Evolutionary conservation across 2,113 vertebrate genomes (phyloP), one percentile per base, ranked within the genome.

Genomic region (Pseudorhombus dupliciocellatus): DNA sequence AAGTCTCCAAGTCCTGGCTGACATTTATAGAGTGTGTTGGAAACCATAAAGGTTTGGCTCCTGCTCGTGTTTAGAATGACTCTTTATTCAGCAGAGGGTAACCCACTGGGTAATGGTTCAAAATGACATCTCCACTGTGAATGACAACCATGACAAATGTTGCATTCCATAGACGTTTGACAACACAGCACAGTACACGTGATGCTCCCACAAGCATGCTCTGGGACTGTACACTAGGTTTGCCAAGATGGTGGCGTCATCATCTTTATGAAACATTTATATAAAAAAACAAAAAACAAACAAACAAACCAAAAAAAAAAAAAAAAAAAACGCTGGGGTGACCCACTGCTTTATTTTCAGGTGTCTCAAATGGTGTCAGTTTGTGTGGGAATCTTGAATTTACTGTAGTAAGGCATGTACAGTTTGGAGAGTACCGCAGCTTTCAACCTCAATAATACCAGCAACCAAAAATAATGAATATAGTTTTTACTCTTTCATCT

Each of bases 141-240:
- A 79, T 88, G 81, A 87, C 86, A 74, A 86, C 80, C 66, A 81
- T 89, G 82, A 91, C 87, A 83, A 83, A 90, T 86, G 86, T 88
- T 86, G 90, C 91, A 93, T 91, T 92, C 90, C 88, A 88, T 86
- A 90, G 67, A 90, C 87, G 58, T 87, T 46, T 82, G 88, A 93
- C 88, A 84, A 90, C 87, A 91, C 88, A 89, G 89, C 88, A 92
- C 89, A 86, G 90, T 82, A 91, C 90, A 90, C 66, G 79, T 89
- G 84, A 88, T 84, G 79, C 81, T 90, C 85, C 85, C 88, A 89
- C 84, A 78, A 83, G 80, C 87, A 90, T 92, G 88, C 90, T 89
- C 66, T 84, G 84, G 89, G 87, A 88, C 91, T 90, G 89, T 88
- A 93, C 90, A 91, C 57, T 87, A 81, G 79, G 75, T 78, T 88